Percentiles rank a stretch among this genome's conserved stretches.
Conservation (phyloP, 2,888 invertebrate genomes). For the Gari tellinella region DNA sequence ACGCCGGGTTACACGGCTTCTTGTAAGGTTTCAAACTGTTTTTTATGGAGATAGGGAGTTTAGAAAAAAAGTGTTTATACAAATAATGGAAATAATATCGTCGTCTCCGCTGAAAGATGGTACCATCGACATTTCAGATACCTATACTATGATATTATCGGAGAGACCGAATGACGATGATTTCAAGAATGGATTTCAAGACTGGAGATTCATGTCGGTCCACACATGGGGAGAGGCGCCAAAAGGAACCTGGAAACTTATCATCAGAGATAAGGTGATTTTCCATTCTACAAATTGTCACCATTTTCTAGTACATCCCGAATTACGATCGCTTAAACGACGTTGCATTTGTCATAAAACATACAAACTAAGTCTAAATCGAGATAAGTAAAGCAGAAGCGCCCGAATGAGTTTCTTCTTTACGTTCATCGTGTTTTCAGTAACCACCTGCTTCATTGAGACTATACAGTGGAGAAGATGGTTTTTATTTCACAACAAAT, state of each 20-base stretch:
- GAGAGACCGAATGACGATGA: constrained; percentile 90
- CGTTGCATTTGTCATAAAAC: too few species aligned
- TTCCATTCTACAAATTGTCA: neutral
- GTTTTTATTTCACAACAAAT: too few species aligned
- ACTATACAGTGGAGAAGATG: too few species aligned
- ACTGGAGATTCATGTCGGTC: constrained; percentile 95
- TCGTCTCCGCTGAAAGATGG: too few species aligned
- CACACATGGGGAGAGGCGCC: constrained; percentile 96
- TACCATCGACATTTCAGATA: constrained; percentile 79
- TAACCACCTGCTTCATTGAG: neutral
- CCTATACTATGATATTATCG: constrained; percentile 87
- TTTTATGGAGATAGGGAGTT: too few species aligned
- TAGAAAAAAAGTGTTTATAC: too few species aligned
- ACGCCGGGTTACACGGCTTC: too few species aligned
- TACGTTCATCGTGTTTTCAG: neutral
- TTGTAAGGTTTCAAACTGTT: too few species aligned
- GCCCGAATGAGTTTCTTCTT: neutral
- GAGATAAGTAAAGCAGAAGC: too few species aligned
- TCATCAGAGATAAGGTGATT: constrained; percentile 74
- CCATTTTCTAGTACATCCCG: neutral
- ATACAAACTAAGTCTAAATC: too few species aligned
- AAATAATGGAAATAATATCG: too few species aligned
- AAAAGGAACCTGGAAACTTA: constrained; percentile 86
- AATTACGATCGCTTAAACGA: too few species aligned
- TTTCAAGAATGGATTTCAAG: constrained; percentile 88